phyloP scores from a whole-genome alignment of 2,113 vertebrate genomes.

The Oreotrochilus melanogaster region DNA sequence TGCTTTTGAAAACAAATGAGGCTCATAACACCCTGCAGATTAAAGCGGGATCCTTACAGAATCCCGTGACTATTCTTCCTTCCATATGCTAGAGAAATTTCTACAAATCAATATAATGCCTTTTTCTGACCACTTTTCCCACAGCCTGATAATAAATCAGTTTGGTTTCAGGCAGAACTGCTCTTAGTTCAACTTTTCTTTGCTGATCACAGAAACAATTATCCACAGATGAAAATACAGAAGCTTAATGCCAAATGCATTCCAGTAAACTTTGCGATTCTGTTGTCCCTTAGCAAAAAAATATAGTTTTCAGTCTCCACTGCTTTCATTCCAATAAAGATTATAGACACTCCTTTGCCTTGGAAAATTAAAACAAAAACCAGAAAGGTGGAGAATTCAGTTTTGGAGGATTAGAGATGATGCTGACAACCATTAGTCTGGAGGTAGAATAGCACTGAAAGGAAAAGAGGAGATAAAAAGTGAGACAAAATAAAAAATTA shows the following conservation, averaged over 20 bases:
- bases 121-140: not conserved
- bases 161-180: not conserved
- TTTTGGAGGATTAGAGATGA: slow-evolving; percentile 15
- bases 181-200: not conserved
- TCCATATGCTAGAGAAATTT: not conserved
- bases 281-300: not conserved
- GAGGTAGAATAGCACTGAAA: not conserved
- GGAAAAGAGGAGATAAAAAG: not conserved
- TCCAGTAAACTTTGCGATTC: not conserved
- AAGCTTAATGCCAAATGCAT: not conserved
- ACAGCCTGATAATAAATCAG: not conserved
- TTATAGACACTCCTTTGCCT: slow-evolving; percentile 5
- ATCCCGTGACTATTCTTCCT: not conserved
- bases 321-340: slow-evolving; percentile 22
- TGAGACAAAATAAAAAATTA: not conserved
- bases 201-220: slow-evolving; percentile 3
- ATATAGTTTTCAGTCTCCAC: not conserved
- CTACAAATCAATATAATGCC: fast-evolving
- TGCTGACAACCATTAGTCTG: not conserved
- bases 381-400: not conserved
- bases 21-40: not conserved
- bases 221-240: slow-evolving; percentile 18
- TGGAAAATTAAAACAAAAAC: not conserved
- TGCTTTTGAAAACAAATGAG: not conserved
- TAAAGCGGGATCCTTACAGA: not conserved